Base-by-base conservation (phyloP, 2,888 invertebrate species). In the Lampropteryx suffumata region DNA sequence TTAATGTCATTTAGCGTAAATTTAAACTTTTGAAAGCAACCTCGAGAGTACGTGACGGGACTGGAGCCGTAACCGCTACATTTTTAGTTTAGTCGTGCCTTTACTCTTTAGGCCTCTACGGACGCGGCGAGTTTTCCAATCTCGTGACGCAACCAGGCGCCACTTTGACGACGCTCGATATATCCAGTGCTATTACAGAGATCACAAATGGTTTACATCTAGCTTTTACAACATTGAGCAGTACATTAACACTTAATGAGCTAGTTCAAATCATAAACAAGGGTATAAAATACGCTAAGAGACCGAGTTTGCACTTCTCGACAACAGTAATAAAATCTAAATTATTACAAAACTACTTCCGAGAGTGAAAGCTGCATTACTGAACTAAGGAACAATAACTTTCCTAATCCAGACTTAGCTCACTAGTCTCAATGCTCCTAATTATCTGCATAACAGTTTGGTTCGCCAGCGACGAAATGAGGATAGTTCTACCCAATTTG, bases 61-160 rank as follows among this genome's bases (percentile, higher is more conserved):
- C 75, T 86, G 62, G 63, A 61, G 61, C 62, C 61, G 55, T 61
- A 57, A 64, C 57, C 39, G 52, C 59, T 73, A 75, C 65, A 75
- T 83, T 84, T 68, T 52, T 57, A 84, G 80, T 83, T 81, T 64
- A 68, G 70, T 74, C 79, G 75, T 76, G 73, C 64, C 65, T 64
- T 69, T 65, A 65, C 69, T 75, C 70, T 80, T 82, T 76, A 72
- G 76, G 74, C 73, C 71, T 71, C 67, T 64, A 62, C 61, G 58
- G 69, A 75, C 79, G 74, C 77, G 73, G 66, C 76, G 71, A 83
- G 80, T 80, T 88, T 86, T 86, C 83, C 83, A 82, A 82, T 79
- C 68, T 70, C 59, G 67, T 89, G 84, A 88, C 84, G 86, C 84
- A 85, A 89, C 73, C 65, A 70, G 87, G 85, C 89, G 88, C 86